Base-by-base conservation (phyloP, 2,888 invertebrate genomes). In the Stomorhina lunata region DNA sequence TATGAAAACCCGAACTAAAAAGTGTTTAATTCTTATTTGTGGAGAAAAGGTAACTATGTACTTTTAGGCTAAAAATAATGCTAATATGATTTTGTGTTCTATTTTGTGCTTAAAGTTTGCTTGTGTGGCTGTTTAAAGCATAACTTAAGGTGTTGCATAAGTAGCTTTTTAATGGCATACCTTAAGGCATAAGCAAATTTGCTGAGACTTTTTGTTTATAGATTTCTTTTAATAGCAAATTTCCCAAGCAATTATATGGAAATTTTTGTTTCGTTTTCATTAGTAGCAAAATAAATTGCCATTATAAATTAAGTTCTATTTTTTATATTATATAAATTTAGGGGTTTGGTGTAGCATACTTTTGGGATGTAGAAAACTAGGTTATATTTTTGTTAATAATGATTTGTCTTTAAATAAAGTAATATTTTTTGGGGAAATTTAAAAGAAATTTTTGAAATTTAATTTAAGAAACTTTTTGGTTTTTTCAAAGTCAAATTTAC, bases 91-190 rank as follows among this genome's bases (percentile, higher is more conserved):
- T 43, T 65, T 4, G n/a, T n/a, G 5, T 25, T 65, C 10, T n/a
- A 25, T 2, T 10, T 9, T 9, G 27, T 43, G 17, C 7, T 6
- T n/a, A 12, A 17, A 29, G 1, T 27, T 29, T 53, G 5, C 53
- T 15, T 43, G 0, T 34, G 25, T 9, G 25, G 9, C 1, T 34
- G 5, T n/a, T n/a, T n/a, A n/a, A 10, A 15, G 12, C 40, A 72
- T 73, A 73, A 59, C 43, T 50, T 53, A 32, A 55, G 40, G 32
- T 10, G 25, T 50, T 17, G 43, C 61, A 53, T 50, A 68, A 53
- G 20, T 32, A 10, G 15, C 9, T 59, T 40, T 57, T 78, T 72
- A 15, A 45, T 34, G 29, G 71, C 5, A 20, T 65, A 78, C 25
- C 40, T 71, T 65, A 45, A 63, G 71, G 65, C 45, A 27, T 34